A percentile compares a stretch with the other conserved stretches of the same genome.
Conservation (phyloP, 2,888 invertebrate genomes). For the Caenorhabditis becei region DNA sequence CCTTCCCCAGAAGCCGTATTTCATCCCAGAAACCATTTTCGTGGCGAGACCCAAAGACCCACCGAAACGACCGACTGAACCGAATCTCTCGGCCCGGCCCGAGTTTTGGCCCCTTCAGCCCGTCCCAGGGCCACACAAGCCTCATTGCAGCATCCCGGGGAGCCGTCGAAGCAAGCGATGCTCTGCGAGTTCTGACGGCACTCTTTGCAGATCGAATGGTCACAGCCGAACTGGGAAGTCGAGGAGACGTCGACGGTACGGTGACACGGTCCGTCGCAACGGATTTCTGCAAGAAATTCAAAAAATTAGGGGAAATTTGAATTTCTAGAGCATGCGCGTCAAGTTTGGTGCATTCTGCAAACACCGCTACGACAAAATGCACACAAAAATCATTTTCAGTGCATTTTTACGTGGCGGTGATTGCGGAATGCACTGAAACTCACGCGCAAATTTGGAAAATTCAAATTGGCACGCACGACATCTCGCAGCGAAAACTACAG, state of each 20-base stretch:
- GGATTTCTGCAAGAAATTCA: slow-evolving; percentile 21
- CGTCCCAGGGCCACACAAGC: slow-evolving; percentile 30
- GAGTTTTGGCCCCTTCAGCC: slow-evolving; percentile 25
- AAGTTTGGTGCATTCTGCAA: too few species aligned
- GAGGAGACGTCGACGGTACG: slow-evolving; percentile 1
- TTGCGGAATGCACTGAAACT: too few species aligned
- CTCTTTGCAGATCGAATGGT: slow-evolving; percentile 43
- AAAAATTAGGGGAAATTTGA: not conserved
- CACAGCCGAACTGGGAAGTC: slow-evolving; percentile 45
- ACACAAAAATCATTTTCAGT: too few species aligned
- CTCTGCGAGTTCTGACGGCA: slow-evolving; percentile 22
- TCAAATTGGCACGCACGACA: too few species aligned
- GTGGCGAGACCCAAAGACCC: too few species aligned
- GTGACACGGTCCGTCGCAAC: slow-evolving; percentile 51
- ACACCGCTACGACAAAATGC: too few species aligned
- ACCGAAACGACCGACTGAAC: not conserved
- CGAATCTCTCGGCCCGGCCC: slow-evolving; percentile 16
- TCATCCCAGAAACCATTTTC: too few species aligned
- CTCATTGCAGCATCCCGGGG: slow-evolving; percentile 48
- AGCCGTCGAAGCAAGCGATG: slow-evolving; percentile 39
- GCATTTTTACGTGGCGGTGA: too few species aligned
- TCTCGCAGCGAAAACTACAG: too few species aligned
- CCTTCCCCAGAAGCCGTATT: too few species aligned
- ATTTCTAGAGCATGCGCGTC: too few species aligned
- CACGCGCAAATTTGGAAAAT: too few species aligned